Evolutionary conservation across 2,113 vertebrate genomes (phyloP).

Genomic region (Heterotis niloticus): DNA sequence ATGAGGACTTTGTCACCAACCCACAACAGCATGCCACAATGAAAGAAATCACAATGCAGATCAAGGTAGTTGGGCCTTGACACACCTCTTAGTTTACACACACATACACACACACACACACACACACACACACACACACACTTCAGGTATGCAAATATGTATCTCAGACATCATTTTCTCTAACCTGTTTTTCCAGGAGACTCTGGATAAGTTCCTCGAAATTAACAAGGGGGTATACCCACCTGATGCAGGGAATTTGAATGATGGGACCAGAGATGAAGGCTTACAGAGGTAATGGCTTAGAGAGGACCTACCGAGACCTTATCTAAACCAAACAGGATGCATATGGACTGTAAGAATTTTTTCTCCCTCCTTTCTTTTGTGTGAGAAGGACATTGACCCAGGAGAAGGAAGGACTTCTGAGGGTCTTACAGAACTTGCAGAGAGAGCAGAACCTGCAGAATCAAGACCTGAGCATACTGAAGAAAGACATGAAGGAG

Average conservation of each 20-base stretch:
- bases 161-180: not conserved
- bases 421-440: constrained; percentile 25
- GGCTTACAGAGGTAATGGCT: constrained; percentile 30
- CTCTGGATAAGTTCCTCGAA: constrained; percentile 49
- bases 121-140: too few species aligned
- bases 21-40: constrained; percentile 41
- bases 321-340: not conserved
- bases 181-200: constrained; percentile 41
- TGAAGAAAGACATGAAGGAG: constrained; percentile 46
- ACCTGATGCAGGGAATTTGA: not conserved
- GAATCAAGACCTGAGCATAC: constrained; percentile 40
- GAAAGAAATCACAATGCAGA: constrained; percentile 43
- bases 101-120: too few species aligned
- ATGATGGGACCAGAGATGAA: constrained; percentile 9
- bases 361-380: not conserved
- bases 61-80: constrained; percentile 47
- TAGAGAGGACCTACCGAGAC: not conserved
- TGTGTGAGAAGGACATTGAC: constrained; percentile 14
- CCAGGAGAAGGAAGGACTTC: constrained; percentile 14
- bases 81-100: not conserved
- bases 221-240: constrained; percentile 39
- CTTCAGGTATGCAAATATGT: not conserved
- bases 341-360: not conserved
- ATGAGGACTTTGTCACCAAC: constrained; percentile 39
- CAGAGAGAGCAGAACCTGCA: constrained; percentile 39